Evolutionary conservation across 2,888 invertebrate species (phyloP), one percentile per base, ranked within the genome.

Genomic region (Euzophera pinguis): DNA sequence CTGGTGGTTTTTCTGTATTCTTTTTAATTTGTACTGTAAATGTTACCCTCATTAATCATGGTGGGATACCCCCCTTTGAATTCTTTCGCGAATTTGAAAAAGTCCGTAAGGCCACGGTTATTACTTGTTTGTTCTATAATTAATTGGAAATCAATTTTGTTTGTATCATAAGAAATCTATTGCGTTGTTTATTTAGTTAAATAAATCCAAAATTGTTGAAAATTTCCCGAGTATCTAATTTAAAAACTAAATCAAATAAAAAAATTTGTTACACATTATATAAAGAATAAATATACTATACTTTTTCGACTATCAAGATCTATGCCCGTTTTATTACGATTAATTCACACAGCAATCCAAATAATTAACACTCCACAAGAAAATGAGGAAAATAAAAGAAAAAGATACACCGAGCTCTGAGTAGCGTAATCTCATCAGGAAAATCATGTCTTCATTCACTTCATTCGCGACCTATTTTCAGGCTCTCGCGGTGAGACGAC

Each of bases 401-500:
- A 10, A 32, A 32, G 7, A 9, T 10, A 39, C 3, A 39, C 14
- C 14, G 38, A 38, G 13, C 14, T 6, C 13, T 14, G 14, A 9
- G 37, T 41, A 22, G 8, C 12, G 7, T 42, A 43, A 43, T 43
- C 27, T 14, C 6, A 45, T 32, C 14, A 45, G 27, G 42, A n/a
- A 29, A 43, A 10, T 22, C 3, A n/a, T 27, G 27, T 27, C 13
- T 45, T 9, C 34, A 3, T 5, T 1, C 45, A 29, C 13, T 39
- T 43, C 4, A 45, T 1, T 13, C n/a, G 27, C 22, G 12, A n/a
- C 49, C 72, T 73, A 74, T 76, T 78, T 68, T 60, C 67, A 96
- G 96, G 95, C 96, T 47, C 86, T 98, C 64, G 95, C 96, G 37
- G 95, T 98, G 67, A 91, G 98, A 63, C 92, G 98, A 64, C 94